Evolutionary conservation across 2,888 invertebrate species (phyloP).

Genomic region (Odontothrips loti): DNA sequence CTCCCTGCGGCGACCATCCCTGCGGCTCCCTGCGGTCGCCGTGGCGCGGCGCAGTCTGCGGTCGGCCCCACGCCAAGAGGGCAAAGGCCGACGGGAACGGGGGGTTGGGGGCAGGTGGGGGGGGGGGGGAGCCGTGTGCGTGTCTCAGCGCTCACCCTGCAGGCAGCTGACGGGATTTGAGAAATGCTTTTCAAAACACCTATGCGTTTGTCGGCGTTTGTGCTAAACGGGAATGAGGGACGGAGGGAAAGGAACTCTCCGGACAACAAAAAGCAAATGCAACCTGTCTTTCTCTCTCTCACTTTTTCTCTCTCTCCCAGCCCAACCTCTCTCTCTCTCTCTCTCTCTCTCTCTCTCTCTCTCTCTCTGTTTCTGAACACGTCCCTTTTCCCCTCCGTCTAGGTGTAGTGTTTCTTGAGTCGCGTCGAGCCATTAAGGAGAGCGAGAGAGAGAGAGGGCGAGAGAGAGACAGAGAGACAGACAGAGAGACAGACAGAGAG

Average conservation of each 20-base stretch:
- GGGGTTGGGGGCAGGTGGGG: not conserved
- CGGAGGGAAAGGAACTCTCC: too few relatives aligned
- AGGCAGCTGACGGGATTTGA: too few relatives aligned
- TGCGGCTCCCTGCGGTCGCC: not conserved
- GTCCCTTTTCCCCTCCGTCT: too few relatives aligned
- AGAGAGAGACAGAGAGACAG: not conserved
- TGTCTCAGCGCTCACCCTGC: too few relatives aligned
- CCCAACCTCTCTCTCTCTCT: not conserved
- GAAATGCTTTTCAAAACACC: too few relatives aligned
- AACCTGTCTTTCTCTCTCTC: too few relatives aligned
- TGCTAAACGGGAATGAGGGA: too few relatives aligned
- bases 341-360: not conserved
- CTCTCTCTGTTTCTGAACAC: too few relatives aligned
- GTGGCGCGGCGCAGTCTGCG: not conserved
- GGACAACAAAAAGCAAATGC: too few relatives aligned
- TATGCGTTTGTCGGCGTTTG: too few relatives aligned
- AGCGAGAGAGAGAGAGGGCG: not conserved
- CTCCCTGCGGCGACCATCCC: too few relatives aligned
- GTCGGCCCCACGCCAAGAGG: not conserved
- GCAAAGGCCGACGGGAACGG: not conserved
- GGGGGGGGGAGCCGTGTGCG: not conserved
- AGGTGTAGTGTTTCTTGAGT: not conserved
- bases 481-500: not conserved
- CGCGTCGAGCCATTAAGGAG: not conserved
- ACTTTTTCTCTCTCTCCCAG: not conserved